Base-by-base conservation (phyloP, 2,797 vertebrate genomes). In the Falco concolor region DNA sequence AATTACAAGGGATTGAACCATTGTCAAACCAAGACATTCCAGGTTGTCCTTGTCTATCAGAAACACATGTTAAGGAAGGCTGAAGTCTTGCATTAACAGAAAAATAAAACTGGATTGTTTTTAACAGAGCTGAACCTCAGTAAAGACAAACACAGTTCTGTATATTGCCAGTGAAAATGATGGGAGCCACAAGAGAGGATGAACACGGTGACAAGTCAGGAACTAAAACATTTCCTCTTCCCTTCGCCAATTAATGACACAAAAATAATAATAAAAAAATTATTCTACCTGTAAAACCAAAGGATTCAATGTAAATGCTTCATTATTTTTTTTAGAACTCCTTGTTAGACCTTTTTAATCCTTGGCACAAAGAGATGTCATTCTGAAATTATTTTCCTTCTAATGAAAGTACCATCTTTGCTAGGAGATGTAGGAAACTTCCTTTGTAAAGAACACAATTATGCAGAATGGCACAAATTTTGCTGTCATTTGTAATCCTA, bases 271-370 rank as follows among this genome's bases (percentile, higher is more conserved):
- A 38, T 38, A 38, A 38, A 38, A 38, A 36, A 38, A 11, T 11
- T 93, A 70, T 78, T 87, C 89, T 94, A 84, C 76, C 86, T 94
- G 90, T 96, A 96, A 97, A 97, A 97, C 90, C 73, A 95, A 92
- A 87, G 93, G 68, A 61, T 94, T 92, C 83, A 61, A 28, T 89
- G 97, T 95, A 97, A 94, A 90, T 59, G 91, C 44, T 87, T 86
- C 82, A 68, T 80, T 93, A 70, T 96, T 86, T 95, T 95, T 81
- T 93, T 90, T 64, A 91, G 53, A 95, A 91, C 70, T 95, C 54
- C 87, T 78, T 93, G 81, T 89, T 97, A 89, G 95, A 85, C 81
- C 92, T 91, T 92, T 92, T 91, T 96, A 95, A 92, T 92, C 92
- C 90, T 78, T 94, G 78, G 87, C 91, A 95, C 72, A 77, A 87